Evolutionary conservation across 2,888 invertebrate genomes (phyloP).

Genomic region (Timema podura): DNA sequence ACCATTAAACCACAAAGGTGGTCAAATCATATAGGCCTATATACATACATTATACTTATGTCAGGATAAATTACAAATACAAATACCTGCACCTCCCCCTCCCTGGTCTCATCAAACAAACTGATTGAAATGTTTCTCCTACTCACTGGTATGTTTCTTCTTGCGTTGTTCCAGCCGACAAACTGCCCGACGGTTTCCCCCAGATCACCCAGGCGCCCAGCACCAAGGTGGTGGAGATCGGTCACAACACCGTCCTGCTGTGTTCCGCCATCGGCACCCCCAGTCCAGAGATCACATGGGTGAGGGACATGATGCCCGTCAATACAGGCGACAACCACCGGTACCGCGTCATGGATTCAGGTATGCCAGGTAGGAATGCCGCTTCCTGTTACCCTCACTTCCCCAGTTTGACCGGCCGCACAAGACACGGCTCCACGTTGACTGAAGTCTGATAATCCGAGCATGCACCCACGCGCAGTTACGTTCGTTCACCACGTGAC

Average conservation of each 20-base stretch:
- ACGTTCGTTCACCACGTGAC: too few species aligned
- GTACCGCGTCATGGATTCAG: conserved; percentile 58
- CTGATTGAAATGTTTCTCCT: not conserved
- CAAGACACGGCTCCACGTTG: too few species aligned
- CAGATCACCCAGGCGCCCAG: conserved; percentile 80
- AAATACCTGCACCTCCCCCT: not conserved
- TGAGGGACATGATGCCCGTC: conserved; percentile 87
- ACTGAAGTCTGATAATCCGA: too few species aligned
- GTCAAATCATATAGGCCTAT: too few species aligned
- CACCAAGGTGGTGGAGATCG: conserved; percentile 94
- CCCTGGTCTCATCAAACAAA: not conserved
- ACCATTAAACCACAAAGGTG: too few species aligned
- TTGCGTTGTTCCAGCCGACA: conserved; percentile 62
- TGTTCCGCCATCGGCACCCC: conserved; percentile 88
- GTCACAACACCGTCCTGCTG: conserved; percentile 82
- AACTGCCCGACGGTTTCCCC: conserved; percentile 90
- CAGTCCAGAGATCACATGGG: conserved; percentile 78
- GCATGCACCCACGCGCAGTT: too few species aligned
- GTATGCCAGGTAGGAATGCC: conserved; percentile 22
- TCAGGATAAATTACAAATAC: too few species aligned
- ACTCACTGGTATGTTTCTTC: conserved; percentile 21
- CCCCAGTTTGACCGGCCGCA: too few species aligned
- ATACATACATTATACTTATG: too few species aligned
- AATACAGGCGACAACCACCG: conserved; percentile 77
- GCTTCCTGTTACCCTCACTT: not conserved